A percentile compares a stretch with the other conserved stretches of the same genome.
These are phyloP conservation scores for Bubalus kerabau DNA, from an alignment of 2,113 vertebrate species.

Conservation along the genomic window DNA sequence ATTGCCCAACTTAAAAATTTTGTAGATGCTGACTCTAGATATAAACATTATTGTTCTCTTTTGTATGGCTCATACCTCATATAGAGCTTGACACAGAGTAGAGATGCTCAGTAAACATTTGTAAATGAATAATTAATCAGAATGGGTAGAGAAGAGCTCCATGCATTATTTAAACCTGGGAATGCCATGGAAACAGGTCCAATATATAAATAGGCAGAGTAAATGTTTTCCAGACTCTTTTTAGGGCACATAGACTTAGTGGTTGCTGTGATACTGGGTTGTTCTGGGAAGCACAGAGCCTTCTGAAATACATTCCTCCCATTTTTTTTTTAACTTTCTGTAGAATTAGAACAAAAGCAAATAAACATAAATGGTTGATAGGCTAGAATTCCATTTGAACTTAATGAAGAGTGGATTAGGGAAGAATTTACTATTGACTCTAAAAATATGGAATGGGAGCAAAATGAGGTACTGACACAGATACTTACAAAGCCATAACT, in stretches of 20 bases:
- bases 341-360: neutral
- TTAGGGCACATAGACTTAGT: neutral
- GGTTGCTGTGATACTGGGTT: neutral
- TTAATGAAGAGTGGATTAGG: neutral
- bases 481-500: neutral
- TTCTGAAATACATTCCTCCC: neutral
- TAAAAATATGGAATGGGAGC: neutral
- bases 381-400: neutral
- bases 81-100: neutral
- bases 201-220: neutral
- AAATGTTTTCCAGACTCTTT: neutral
- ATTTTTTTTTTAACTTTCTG: neutral
- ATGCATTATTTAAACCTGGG: constrained; percentile 42
- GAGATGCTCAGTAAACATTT: constrained; percentile 9
- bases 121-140: constrained; percentile 50
- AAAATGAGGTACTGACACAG: neutral
- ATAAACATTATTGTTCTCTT: neutral
- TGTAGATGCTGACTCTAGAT: neutral
- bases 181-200: neutral
- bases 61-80: neutral
- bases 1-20: neutral
- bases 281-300: neutral
- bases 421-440: neutral
- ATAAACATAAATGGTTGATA: neutral
- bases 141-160: neutral